A percentile compares a stretch with the other conserved stretches of the same genome.
These are phyloP conservation scores for Kobus ellipsiprymnus DNA, from an alignment of 2,113 vertebrate species.

Conservation along the genomic window DNA sequence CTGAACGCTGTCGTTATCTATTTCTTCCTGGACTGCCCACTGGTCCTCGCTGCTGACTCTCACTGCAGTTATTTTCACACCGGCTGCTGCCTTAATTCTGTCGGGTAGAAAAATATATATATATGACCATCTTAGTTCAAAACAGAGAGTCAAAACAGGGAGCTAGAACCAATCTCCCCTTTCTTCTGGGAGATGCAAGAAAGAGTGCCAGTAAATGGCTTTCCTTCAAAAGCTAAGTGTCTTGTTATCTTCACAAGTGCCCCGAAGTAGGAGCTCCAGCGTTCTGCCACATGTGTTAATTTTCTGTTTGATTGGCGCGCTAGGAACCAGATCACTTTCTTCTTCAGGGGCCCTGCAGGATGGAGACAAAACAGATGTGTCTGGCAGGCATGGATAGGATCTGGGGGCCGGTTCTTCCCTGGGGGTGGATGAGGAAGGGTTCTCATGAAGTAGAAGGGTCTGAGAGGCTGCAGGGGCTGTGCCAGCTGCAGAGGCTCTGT, in stretches of 20 bases:
- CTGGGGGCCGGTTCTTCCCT: slow-evolving; percentile 5
- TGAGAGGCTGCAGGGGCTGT: neutral
- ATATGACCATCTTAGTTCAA: neutral
- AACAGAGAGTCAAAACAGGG: rapidly evolving
- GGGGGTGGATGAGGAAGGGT: neutral
- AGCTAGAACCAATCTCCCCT: neutral
- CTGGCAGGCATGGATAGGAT: slow-evolving; percentile 28
- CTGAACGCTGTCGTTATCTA: slow-evolving; percentile 79
- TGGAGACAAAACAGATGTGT: slow-evolving; percentile 33
- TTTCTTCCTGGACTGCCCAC: slow-evolving; percentile 95
- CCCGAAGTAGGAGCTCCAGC: neutral
- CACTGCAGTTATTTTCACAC: slow-evolving; percentile 88
- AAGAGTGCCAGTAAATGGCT: neutral
- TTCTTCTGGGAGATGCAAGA: neutral
- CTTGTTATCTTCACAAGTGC: neutral
- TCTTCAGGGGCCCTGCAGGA: slow-evolving; percentile 4
- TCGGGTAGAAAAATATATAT: neutral
- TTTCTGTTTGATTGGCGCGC: slow-evolving; percentile 9
- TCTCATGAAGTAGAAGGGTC: neutral
- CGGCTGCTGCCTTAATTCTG: slow-evolving; percentile 91
- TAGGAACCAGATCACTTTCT: slow-evolving; percentile 29
- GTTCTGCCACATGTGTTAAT: neutral
- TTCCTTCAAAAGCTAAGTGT: neutral
- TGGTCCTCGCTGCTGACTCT: slow-evolving; percentile 86
- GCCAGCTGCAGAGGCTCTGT: neutral